Evolutionary conservation across 2,888 invertebrate genomes (phyloP), one percentile per base, ranked within the genome.

Genomic region (Zygothrica quintamaculata): DNA sequence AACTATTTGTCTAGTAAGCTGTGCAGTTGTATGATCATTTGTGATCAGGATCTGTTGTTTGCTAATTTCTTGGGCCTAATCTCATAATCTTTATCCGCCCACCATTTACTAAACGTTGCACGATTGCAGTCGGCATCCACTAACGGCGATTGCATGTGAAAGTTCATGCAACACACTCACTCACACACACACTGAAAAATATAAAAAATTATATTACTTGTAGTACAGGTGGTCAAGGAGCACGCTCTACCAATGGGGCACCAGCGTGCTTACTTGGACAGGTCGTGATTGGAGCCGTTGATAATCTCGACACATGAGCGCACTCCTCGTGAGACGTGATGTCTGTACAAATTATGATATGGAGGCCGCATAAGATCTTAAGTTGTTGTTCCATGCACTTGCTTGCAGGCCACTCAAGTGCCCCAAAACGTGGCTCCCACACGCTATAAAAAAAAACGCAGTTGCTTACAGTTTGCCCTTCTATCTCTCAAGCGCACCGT

Each of bases 231-330:
- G 65, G 67, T 72, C 68, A 72, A 72, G 72, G 68, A 72, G 72
- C 65, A 51, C 52, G 43, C 44, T 12, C 11, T 40, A n/a, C 53
- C 51, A 31, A 13, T 44, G 13, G 34, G n/a, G 44, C 55, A 39
- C 9, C 13, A 18, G 51, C 52, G 8, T 11, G 8, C 25, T 57
- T 5, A 3, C 5, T 22, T 44, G 56, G 47, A 51, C 52, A 52
- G 48, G 53, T 76, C 66, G 70, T 74, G 79, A 80, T 79, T 52
- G 70, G 18, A 73, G 73, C 79, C 66, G 74, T 75, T 77, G 82
- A 79, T 82, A 82, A 82, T 79, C 80, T 65, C 57, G 43, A 61
- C 81, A 76, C 71, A 79, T 80, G 80, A 80, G 75, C 67, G 39
- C 44, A 43, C 53, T 13, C 31, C 43, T 65, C 61, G 58, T 37